Base-by-base conservation (phyloP, 2,888 invertebrate species). In the Hipparchia sbordonii region DNA sequence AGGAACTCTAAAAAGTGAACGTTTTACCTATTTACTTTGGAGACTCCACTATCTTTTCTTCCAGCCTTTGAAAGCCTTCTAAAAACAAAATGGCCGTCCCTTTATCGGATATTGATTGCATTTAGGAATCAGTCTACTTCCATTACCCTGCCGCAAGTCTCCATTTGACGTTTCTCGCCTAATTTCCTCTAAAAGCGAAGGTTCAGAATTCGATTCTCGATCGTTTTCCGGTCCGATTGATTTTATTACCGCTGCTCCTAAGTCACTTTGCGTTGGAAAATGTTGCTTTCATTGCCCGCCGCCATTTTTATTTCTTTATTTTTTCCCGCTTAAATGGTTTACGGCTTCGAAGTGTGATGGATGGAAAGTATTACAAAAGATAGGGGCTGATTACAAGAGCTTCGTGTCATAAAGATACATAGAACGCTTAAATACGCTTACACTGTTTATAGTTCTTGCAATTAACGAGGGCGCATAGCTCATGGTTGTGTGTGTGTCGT, bases 151-250 rank as follows among this genome's bases (percentile, higher is more conserved):
- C 73, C 73, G 73, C 73, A 73, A 73, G 66, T 69, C 73, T 65
- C 71, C 68, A 74, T 74, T 74, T 74, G 73, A 72, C 72, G 72
- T 70, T 61, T 68, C 73, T 74, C 71, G 73, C 62, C 70, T 75
- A 77, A 77, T 77, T 77, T 77, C 76, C 78, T 77, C 73, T 74
- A 72, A 76, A 76, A 75, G 75, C 74, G 74, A 71, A 70, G 67
- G 70, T 75, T 70, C 74, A 67, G 72, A 77, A 77, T 77, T 79
- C 75, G 76, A 79, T 77, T 79, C 77, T 68, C 76, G 75, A 77
- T 77, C 79, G 77, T 79, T 77, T 79, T 77, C 77, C 79, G 77
- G 74, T 77, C 74, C 69, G 70, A 73, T 74, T 79, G 77, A 79
- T 79, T 79, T 76, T 72, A 77, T 79, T 79, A 79, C 76, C 61